phyloP scores from a whole-genome alignment of 1,140 invertebrate genomes.

The Polypedilum pembai region DNA sequence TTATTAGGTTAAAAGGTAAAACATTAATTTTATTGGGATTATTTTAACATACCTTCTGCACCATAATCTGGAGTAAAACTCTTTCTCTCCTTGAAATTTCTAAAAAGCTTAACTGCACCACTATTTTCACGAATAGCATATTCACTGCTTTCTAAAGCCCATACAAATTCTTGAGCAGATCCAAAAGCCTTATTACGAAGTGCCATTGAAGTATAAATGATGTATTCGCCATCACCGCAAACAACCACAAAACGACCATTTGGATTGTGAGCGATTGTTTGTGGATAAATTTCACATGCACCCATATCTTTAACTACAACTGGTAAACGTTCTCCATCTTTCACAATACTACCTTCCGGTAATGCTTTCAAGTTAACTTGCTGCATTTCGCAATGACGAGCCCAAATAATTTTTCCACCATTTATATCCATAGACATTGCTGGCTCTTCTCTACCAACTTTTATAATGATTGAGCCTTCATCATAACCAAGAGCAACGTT shows the following conservation, averaged over 20 bases:
- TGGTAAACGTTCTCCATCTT: constrained; percentile 88
- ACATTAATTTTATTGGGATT: constrained; percentile 30
- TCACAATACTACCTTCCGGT: constrained; percentile 54
- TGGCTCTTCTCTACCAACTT: constrained; percentile 95
- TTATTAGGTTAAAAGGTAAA: constrained; percentile 28
- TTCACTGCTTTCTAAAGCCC: constrained; percentile 94
- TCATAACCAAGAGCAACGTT: constrained; percentile 97
- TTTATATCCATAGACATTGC: constrained; percentile 98
- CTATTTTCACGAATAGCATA: constrained; percentile 88
- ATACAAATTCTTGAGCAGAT: constrained; percentile 96
- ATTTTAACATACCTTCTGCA: constrained; percentile 64
- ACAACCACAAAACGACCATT: constrained; percentile 98
- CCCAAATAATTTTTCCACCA: constrained; percentile 98
- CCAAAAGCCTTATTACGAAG: constrained; percentile 98
- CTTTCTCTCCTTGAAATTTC: constrained; percentile 97
- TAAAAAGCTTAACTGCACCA: constrained; percentile 88
- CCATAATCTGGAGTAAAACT: constrained; percentile 93
- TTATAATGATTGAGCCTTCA: constrained; percentile 96
- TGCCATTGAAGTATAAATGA: constrained; percentile 99
- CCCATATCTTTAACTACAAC: constrained; percentile 98
- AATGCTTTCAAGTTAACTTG: constrained; percentile 91
- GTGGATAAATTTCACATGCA: constrained; percentile 98
- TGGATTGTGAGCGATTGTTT: constrained; percentile 96
- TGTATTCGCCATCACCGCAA: constrained; percentile 99
- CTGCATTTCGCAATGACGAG: constrained; percentile 95